A percentile compares a stretch with the other conserved stretches of the same genome.
These are phyloP conservation scores for Formicarius rufipectus DNA, from an alignment of 2,113 vertebrate genomes.

Conservation along the genomic window DNA sequence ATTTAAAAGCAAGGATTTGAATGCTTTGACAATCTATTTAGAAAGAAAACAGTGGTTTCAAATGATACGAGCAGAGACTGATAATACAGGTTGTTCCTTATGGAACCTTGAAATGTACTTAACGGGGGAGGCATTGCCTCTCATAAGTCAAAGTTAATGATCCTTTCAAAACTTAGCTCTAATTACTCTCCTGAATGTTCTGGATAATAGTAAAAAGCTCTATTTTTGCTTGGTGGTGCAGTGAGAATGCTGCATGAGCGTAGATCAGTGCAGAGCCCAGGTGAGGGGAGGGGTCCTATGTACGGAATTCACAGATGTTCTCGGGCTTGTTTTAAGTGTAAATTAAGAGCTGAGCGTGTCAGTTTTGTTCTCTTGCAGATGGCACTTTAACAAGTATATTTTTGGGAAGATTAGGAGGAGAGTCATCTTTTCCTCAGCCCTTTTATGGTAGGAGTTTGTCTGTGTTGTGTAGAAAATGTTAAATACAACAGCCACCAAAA, in stretches of 20 bases:
- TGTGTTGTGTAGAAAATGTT: not conserved
- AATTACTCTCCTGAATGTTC: conserved; percentile 54
- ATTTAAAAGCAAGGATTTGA: conserved; percentile 28
- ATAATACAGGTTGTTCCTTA: conserved; percentile 43
- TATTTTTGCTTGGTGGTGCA: conserved; percentile 48
- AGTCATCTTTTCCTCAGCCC: conserved; percentile 41
- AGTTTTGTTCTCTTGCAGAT: conserved; percentile 45
- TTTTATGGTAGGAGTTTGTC: conserved; percentile 33
- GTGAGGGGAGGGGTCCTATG: not conserved
- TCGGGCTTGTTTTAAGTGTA: not conserved
- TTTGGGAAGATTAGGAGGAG: conserved; percentile 41
- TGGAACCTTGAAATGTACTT: conserved; percentile 46
- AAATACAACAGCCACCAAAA: not conserved
- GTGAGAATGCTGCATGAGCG: not conserved
- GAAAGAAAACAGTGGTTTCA: conserved; percentile 15
- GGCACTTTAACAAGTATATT: conserved; percentile 64
- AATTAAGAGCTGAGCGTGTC: conserved; percentile 23
- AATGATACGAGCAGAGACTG: not conserved
- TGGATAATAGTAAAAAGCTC: conserved; percentile 41
- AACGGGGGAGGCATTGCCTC: conserved; percentile 30
- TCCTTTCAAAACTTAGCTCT: conserved; percentile 44
- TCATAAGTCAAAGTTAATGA: conserved; percentile 62
- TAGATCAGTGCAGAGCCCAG: not conserved
- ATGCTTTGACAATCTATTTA: conserved; percentile 62
- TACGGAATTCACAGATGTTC: not conserved